Evolutionary conservation across 1,140 invertebrate genomes (phyloP).

Genomic region (Pseudoatta argentina): DNA sequence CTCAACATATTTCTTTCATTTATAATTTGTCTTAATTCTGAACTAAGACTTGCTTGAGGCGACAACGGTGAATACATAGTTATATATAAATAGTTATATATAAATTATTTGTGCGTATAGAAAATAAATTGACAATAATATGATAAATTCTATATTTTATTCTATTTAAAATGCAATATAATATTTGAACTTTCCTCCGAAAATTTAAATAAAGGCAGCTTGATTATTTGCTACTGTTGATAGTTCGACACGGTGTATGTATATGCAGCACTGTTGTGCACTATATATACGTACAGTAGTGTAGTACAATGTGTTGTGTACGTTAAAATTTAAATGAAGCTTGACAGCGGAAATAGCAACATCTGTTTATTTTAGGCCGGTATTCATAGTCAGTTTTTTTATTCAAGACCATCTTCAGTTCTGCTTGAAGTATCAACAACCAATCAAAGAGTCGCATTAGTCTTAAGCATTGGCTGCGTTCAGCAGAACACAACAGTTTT

Average conservation of each 20-base stretch:
- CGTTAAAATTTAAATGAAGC: constrained; percentile 29
- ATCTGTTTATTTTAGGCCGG: too few species aligned
- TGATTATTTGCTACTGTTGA: neutral
- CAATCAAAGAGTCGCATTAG: too few species aligned
- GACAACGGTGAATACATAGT: constrained; percentile 83
- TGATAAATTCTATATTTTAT: neutral
- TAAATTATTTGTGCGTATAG: neutral
- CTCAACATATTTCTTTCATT: constrained; percentile 89
- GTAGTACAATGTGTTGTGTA: neutral
- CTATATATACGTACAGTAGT: too few species aligned
- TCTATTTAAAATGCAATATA: neutral
- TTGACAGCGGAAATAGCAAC: neutral
- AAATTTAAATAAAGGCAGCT: neutral
- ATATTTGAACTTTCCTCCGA: neutral
- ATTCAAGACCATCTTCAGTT: too few species aligned
- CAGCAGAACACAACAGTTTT: too few species aligned
- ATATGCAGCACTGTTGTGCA: too few species aligned
- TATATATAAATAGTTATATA: neutral
- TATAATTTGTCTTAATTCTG: constrained; percentile 88
- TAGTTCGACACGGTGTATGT: neutral
- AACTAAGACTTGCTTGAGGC: constrained; percentile 87
- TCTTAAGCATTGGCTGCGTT: too few species aligned
- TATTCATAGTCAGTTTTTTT: too few species aligned
- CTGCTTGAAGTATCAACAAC: too few species aligned
- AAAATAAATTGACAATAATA: neutral